Conservation (phyloP, 2,888 invertebrate species). For the Erynnis tages region DNA sequence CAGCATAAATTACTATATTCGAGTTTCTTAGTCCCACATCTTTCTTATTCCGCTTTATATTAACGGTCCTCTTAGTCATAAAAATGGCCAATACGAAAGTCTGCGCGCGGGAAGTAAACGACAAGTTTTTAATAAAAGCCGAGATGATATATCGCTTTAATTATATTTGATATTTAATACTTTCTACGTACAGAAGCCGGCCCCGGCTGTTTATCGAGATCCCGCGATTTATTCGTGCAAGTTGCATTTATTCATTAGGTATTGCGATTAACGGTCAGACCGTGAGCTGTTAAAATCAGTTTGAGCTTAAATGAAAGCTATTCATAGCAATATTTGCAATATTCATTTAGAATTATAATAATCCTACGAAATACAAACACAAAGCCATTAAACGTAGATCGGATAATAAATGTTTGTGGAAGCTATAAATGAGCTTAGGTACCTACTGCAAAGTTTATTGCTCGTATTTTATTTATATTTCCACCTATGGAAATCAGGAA, state of each 20-base stretch:
- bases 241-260: constrained; percentile 9
- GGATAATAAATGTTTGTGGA: too few species aligned
- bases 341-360: constrained; percentile 5
- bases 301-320: background rate
- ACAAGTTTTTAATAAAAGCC: constrained; percentile 18
- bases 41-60: constrained; percentile 3
- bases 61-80: constrained; percentile 14
- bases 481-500: too few species aligned
- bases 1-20: too few species aligned
- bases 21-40: background rate
- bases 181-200: background rate
- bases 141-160: constrained; percentile 5
- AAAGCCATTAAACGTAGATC: background rate
- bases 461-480: too few species aligned
- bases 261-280: constrained; percentile 7
- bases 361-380: constrained; percentile 11
- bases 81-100: constrained; percentile 19
- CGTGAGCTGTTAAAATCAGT: constrained; percentile 1
- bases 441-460: too few species aligned
- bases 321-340: constrained; percentile 11
- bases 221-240: constrained; percentile 20
- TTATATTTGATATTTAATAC: constrained; percentile 12
- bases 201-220: constrained; percentile 2
- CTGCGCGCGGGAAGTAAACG: constrained; percentile 15
- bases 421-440: too few species aligned